Evolutionary conservation across 1,140 invertebrate species (phyloP), one percentile per base, ranked within the genome.

Genomic region (Trachymyrmex cornetzi): DNA sequence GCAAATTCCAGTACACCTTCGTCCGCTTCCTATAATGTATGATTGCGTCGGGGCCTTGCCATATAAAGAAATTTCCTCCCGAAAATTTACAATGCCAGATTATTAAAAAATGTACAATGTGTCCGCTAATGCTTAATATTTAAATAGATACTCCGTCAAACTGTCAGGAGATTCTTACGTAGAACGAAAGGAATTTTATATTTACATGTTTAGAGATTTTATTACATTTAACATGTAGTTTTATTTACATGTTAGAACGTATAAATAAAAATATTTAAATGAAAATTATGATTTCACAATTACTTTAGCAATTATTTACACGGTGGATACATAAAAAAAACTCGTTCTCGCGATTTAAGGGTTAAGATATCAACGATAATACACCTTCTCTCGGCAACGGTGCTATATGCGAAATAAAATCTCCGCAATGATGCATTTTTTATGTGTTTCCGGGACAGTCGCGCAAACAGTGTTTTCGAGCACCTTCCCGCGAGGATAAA

Each of bases 1-100:
- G 93, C 90, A 93, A 93, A 93, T 93, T 93, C 92, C 92, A 66
- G 84, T 90, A 92, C 88, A 86, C 89, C 90, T 90, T 90, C 84
- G 63, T 63, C 53, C 64, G 80, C 69, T 74, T 75, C 57, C 38
- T 84, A 61, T 84, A 84, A 84, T 59, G 80, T 82, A 74, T 57
- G 44, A 84, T 74, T 84, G 69, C 16, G 69, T 16, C 53, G 19
- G 38, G 38, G 55, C n/a, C 44, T 74, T 84, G 55, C 38, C 38
- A 30, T 75, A 30, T 74, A 34, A 84, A 84, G 63, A 61, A 84
- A 55, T 75, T 63, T 30, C 12, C 69, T 30, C 27, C 14, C 9
- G 14, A 63, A 74, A 61, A 59, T 48, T 75, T 72, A 59, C 24
- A 19, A 14, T n/a, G 22, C n/a, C 22, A 22, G 50, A 27, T 50